phyloP scores from a whole-genome alignment of 2,797 vertebrate species.

The Potorous gilbertii region DNA sequence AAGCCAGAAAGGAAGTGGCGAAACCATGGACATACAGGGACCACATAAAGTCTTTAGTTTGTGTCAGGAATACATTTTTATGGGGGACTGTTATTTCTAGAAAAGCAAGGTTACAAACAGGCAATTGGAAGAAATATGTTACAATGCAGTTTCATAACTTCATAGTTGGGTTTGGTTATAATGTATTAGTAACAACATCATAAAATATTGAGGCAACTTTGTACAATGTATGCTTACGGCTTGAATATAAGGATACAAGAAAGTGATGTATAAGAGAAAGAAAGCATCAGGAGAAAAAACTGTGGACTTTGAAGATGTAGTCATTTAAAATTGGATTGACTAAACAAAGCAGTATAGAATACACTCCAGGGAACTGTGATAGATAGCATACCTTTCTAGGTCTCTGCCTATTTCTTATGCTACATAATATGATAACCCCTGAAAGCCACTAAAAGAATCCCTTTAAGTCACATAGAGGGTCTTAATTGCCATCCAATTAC shows the following conservation, averaged over 20 bases:
- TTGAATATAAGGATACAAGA: background rate
- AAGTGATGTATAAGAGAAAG: background rate
- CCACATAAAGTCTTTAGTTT: background rate
- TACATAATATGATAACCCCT: conserved; percentile 17
- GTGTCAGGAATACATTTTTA: background rate
- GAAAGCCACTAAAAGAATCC: conserved; percentile 31
- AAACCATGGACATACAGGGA: background rate
- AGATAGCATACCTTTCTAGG: conserved; percentile 25
- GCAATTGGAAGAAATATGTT: background rate
- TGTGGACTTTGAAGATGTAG: background rate
- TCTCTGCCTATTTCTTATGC: background rate
- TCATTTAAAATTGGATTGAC: background rate
- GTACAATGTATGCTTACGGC: background rate
- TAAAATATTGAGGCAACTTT: background rate
- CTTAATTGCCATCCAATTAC: conserved; percentile 64
- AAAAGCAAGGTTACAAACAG: background rate
- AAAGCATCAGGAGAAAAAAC: conserved; percentile 13
- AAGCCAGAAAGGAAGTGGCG: background rate
- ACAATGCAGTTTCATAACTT: background rate
- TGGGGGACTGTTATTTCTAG: background rate
- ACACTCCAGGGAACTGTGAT: background rate
- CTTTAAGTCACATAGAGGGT: conserved; percentile 59
- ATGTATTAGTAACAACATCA: background rate
- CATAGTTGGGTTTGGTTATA: background rate
- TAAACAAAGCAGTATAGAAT: background rate